Conservation (phyloP, 92 coral and sea anemone species). For the Palythoa grandis region DNA sequence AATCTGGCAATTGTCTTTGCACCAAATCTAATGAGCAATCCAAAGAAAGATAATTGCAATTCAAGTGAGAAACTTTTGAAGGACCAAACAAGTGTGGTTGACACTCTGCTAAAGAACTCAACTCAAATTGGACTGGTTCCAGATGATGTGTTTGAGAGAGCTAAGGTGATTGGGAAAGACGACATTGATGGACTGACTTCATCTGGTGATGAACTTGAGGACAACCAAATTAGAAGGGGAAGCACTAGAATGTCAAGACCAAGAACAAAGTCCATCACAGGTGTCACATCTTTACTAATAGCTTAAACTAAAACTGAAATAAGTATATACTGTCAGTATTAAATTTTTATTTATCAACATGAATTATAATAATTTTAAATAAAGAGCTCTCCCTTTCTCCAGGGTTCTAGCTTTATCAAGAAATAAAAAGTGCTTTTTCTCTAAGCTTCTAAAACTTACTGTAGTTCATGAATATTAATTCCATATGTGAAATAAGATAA, state of each 20-base stretch:
- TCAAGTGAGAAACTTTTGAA: conserved; percentile 81
- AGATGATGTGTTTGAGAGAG: conserved; percentile 82
- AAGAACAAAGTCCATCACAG: conserved; percentile 90
- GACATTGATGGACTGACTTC: conserved; percentile 82
- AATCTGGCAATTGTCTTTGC: conserved; percentile 94
- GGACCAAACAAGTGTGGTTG: conserved; percentile 87
- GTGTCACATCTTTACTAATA: conserved; percentile 40
- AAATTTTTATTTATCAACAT: too few relatives aligned
- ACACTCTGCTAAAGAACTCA: conserved; percentile 82
- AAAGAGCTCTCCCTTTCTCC: too few relatives aligned
- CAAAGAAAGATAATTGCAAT: conserved; percentile 80
- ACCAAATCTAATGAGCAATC: conserved; percentile 87
- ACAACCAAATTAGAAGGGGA: conserved; percentile 54
- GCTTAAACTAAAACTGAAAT: background rate
- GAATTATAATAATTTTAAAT: too few relatives aligned
- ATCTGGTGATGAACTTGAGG: conserved; percentile 96
- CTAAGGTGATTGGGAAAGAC: conserved; percentile 78
- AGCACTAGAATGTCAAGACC: conserved; percentile 67
- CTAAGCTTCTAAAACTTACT: too few relatives aligned
- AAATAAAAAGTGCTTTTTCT: too few relatives aligned
- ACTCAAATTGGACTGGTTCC: conserved; percentile 85
- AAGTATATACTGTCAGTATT: too few relatives aligned
- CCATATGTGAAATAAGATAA: too few relatives aligned
- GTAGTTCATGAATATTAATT: too few relatives aligned
- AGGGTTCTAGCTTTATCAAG: too few relatives aligned